A percentile compares a stretch with the other conserved stretches of the same genome.
phyloP scores from a whole-genome alignment of 1,140 invertebrate species.

The Bombus soroeensis region DNA sequence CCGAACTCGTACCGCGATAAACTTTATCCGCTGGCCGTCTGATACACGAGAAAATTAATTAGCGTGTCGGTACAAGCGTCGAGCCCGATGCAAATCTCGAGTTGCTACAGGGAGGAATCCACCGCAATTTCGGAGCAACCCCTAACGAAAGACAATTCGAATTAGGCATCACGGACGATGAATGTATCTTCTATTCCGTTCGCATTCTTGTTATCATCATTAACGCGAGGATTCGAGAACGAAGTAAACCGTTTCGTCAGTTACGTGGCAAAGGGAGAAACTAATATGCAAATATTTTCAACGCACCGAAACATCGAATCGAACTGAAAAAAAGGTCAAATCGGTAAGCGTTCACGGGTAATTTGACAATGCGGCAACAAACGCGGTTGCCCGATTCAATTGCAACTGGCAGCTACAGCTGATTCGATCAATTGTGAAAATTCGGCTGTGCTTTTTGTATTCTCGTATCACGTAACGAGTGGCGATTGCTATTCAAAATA shows the following conservation, averaged over 20 bases:
- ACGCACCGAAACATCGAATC: neutral
- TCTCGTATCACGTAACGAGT: slow-evolving; percentile 33
- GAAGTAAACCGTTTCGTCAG: too few relatives aligned
- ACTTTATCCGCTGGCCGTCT: slow-evolving; percentile 31
- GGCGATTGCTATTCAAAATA: slow-evolving; percentile 40
- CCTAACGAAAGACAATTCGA: neutral
- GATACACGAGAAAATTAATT: slow-evolving; percentile 23
- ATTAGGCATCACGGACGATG: neutral
- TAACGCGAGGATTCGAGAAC: neutral
- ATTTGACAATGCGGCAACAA: slow-evolving; percentile 40
- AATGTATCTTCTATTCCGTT: neutral
- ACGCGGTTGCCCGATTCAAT: slow-evolving; percentile 47
- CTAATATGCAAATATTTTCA: slow-evolving; percentile 33
- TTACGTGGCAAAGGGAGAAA: neutral
- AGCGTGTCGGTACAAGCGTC: neutral
- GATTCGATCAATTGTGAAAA: slow-evolving; percentile 49
- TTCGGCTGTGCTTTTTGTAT: slow-evolving; percentile 44
- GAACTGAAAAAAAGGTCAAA: slow-evolving; percentile 33
- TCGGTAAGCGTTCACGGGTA: slow-evolving; percentile 48
- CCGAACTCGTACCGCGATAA: neutral
- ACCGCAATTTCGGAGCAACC: neutral
- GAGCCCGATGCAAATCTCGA: neutral
- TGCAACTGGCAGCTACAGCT: slow-evolving; percentile 29
- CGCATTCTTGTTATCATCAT: neutral
- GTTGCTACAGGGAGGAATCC: too few relatives aligned